These are phyloP conservation scores for Xylocampa areola DNA, from an alignment of 2,888 invertebrate genomes.

Conservation along the genomic window DNA sequence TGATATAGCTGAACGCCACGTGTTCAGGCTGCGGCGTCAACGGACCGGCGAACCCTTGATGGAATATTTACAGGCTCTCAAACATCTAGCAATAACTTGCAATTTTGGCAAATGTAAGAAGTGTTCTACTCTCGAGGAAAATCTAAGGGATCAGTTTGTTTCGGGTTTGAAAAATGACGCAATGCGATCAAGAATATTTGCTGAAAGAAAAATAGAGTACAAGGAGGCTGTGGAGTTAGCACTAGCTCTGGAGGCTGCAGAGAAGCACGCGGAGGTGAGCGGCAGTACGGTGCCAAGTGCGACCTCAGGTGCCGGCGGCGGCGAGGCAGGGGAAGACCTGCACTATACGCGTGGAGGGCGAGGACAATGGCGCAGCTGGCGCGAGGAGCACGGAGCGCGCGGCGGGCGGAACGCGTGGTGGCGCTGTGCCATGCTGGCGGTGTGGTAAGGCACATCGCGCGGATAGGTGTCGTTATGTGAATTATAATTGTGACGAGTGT, in stretches of 20 bases:
- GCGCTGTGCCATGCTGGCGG: slow-evolving; percentile 31
- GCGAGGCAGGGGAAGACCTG: slow-evolving; percentile 8
- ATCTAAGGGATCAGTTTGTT: slow-evolving; percentile 1
- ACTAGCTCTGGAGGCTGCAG: slow-evolving; percentile 53
- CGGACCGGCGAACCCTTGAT: slow-evolving; percentile 4
- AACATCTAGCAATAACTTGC: slow-evolving; percentile 10
- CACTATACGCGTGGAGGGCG: not conserved
- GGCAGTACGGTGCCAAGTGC: slow-evolving; percentile 29
- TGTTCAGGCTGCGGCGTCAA: slow-evolving; percentile 8
- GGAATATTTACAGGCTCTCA: slow-evolving; percentile 5
- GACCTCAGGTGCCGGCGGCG: slow-evolving; percentile 1
- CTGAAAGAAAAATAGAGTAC: not conserved
- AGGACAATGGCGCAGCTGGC: not conserved
- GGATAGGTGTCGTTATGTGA: slow-evolving; percentile 49
- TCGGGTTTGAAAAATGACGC: not conserved
- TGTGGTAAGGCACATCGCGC: slow-evolving; percentile 49
- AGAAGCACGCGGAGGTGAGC: slow-evolving; percentile 50
- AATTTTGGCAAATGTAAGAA: slow-evolving; percentile 8
- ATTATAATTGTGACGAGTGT: slow-evolving; percentile 56
- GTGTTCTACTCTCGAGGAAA: slow-evolving; percentile 2
- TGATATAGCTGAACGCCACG: slow-evolving; percentile 14
- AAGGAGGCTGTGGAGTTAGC: slow-evolving; percentile 9
- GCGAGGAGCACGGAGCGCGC: slow-evolving; percentile 5
- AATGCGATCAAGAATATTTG: slow-evolving; percentile 5
- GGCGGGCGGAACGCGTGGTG: slow-evolving; percentile 19